Evolutionary conservation across 2,113 vertebrate species (phyloP).

Genomic region (Mastomys coucha): DNA sequence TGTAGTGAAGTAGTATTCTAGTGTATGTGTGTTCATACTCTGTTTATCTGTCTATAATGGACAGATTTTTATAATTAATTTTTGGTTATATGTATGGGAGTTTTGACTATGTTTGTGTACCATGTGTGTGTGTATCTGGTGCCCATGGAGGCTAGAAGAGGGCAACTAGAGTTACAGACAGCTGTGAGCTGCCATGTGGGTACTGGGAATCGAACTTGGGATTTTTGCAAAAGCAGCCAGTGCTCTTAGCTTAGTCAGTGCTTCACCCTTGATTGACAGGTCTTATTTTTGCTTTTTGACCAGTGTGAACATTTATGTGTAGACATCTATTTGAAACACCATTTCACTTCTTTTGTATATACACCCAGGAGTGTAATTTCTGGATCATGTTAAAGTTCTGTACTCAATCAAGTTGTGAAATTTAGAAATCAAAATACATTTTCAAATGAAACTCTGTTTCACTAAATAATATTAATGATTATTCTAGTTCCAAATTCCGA

Average conservation of each 20-base stretch:
- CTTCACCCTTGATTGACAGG: not conserved
- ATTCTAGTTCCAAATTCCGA: not conserved
- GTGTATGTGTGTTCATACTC: not conserved
- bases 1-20: slow-evolving; percentile 16
- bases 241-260: not conserved
- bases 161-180: not conserved
- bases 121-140: not conserved
- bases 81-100: not conserved
- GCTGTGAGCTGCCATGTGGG: not conserved
- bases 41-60: not conserved
- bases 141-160: not conserved
- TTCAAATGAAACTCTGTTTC: slow-evolving; percentile 44
- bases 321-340: slow-evolving; percentile 35
- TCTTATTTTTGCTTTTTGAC: slow-evolving; percentile 47
- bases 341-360: slow-evolving; percentile 37
- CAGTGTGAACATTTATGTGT: slow-evolving; percentile 4
- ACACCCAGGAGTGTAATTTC: slow-evolving; percentile 35
- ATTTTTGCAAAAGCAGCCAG: not conserved
- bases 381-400: slow-evolving; percentile 32
- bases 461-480: not conserved
- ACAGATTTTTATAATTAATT: not conserved
- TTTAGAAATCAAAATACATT: slow-evolving; percentile 56
- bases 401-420: not conserved
- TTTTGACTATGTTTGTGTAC: not conserved
- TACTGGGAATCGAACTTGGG: not conserved